phyloP scores from a whole-genome alignment of 2,797 vertebrate species.

The Sebastes goodei region DNA sequence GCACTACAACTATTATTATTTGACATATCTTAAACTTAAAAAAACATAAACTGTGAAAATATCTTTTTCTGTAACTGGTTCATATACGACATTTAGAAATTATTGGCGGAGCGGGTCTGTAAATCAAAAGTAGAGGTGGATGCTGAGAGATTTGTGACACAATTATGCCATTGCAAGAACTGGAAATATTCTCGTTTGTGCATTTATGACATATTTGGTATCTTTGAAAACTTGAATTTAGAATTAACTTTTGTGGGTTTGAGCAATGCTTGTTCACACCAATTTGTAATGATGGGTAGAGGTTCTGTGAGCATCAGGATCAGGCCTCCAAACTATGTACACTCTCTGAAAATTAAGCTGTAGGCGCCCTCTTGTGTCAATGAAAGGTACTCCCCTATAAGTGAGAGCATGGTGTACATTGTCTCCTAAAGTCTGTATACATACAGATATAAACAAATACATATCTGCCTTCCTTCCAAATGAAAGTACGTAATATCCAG shows the following conservation, averaged over 20 bases:
- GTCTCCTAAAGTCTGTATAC: neutral
- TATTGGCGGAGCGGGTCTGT: neutral
- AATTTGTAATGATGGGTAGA: neutral
- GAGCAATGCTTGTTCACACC: neutral
- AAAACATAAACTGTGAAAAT: neutral
- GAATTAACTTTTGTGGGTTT: neutral
- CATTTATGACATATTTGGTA: neutral
- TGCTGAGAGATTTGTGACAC: neutral
- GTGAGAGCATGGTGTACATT: neutral
- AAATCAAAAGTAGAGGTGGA: neutral
- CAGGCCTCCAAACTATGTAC: no score
- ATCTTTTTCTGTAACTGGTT: neutral
- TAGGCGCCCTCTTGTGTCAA: conserved; percentile 26
- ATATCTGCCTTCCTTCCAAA: neutral
- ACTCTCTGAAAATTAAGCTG: neutral
- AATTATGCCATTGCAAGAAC: neutral
- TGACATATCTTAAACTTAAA: no score
- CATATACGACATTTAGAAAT: neutral
- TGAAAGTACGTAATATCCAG: neutral
- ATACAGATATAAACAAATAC: neutral
- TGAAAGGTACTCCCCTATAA: neutral
- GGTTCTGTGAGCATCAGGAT: no score
- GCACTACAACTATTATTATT: neutral
- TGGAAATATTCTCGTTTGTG: neutral
- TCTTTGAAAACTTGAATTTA: neutral